Evolutionary conservation across 2,113 vertebrate species (phyloP).

Genomic region (Plecturocebus donacophilus): DNA sequence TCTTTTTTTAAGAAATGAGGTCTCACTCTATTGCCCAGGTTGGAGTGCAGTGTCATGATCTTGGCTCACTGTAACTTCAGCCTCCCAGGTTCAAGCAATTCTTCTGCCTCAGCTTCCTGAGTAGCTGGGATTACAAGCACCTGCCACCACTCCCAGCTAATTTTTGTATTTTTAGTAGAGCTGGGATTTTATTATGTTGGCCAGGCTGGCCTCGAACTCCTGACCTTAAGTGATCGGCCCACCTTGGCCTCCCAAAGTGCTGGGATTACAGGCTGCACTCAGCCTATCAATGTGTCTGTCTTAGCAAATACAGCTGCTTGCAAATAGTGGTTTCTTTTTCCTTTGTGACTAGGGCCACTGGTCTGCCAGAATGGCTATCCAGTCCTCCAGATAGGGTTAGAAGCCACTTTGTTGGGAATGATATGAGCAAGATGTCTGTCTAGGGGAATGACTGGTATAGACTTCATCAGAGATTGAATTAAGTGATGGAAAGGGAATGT

Average conservation of each 20-base stretch:
- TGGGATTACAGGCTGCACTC: background rate
- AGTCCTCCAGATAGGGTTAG: background rate
- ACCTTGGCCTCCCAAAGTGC: background rate
- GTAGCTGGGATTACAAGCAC: background rate
- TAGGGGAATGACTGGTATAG: too few relatives aligned
- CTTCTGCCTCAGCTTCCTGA: background rate
- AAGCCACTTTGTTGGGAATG: background rate
- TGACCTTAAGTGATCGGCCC: background rate
- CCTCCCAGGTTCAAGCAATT: background rate
- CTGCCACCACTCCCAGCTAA: background rate
- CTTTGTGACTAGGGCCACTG: background rate
- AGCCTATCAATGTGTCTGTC: background rate
- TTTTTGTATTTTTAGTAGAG: background rate
- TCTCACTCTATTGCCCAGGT: background rate
- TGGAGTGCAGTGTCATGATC: background rate
- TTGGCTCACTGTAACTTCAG: background rate
- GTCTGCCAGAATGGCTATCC: background rate
- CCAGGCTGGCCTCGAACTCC: background rate
- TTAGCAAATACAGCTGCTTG: background rate
- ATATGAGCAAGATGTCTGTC: background rate
- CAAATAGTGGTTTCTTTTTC: background rate
- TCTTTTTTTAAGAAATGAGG: background rate
- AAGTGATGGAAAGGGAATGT: background rate
- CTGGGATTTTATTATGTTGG: background rate
- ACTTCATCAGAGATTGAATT: background rate